Evolutionary conservation across 2,113 vertebrate genomes (phyloP).

Genomic region (Cololabis saira): DNA sequence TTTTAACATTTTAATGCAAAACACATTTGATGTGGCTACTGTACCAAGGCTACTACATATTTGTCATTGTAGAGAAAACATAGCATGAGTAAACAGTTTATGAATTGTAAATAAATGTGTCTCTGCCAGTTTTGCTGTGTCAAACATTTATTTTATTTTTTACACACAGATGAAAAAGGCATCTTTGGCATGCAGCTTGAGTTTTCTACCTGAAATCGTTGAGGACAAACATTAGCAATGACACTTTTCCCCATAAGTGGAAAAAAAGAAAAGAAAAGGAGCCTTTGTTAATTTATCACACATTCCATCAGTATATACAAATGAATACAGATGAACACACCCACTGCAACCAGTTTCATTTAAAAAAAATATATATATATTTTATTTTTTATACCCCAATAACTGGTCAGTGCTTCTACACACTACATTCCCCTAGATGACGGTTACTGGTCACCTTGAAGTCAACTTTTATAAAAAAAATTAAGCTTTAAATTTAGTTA

Average conservation of each 20-base stretch:
- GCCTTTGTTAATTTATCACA: background rate
- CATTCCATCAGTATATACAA: constrained; percentile 13
- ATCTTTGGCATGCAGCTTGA: constrained; percentile 31
- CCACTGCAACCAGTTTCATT: too few species aligned
- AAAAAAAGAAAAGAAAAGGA: background rate
- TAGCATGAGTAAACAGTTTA: constrained; percentile 59
- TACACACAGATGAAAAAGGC: background rate
- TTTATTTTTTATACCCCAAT: constrained; percentile 4
- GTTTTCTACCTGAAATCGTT: background rate
- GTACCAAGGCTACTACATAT: constrained; percentile 39
- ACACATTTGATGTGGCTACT: constrained; percentile 34
- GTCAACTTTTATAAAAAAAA: background rate
- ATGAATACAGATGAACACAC: background rate
- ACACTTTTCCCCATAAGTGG: background rate
- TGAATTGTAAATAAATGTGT: constrained; percentile 76
- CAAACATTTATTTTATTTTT: constrained; percentile 59
- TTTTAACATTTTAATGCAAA: constrained; percentile 63
- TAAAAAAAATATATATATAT: too few species aligned
- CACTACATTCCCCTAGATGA: constrained; percentile 7
- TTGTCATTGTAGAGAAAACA: constrained; percentile 46
- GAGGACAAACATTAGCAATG: background rate
- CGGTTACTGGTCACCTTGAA: constrained; percentile 26
- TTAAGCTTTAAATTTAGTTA: too few species aligned
- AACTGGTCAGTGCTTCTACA: background rate
- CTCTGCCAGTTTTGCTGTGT: constrained; percentile 28